Evolutionary conservation across 2,888 invertebrate genomes (phyloP), one percentile per base, ranked within the genome.

Genomic region (Microctonus aethiopoides): DNA sequence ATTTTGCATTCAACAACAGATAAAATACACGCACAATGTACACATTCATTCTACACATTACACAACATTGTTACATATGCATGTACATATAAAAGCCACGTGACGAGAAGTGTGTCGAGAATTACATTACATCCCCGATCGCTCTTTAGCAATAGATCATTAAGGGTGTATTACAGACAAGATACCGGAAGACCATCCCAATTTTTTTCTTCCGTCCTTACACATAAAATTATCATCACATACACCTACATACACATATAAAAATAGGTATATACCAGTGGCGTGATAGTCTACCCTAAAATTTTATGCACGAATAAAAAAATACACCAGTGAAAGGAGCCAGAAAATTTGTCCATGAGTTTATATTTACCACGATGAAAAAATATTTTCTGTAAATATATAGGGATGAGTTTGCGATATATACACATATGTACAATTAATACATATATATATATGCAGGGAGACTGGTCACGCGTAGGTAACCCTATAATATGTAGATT

Each of bases 401-500:
- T 29, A 29, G 7, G 29, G 7, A 29, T 29, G 29, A 29, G 29
- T 29, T 29, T 29, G 29, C 29, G 29, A 29, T 29, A 29, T 29
- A 29, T 29, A 7, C 7, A n/a, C 7, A 29, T 29, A 29, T 29
- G 29, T 20, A 52, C 4, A 52, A 7, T 4, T 7, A 16, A 46
- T 16, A 46, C 16, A 32, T 34, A 20, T 11, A 59, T 59, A 13
- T 34, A 20, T 11, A 59, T 59, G 13, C 11, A 29, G 73, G 78
- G 78, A 77, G 77, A 77, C 72, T 76, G 79, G 78, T 77, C 79
- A 80, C 78, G 80, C 82, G 81, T 81, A 80, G 79, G 78, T 82
- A 80, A 83, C 81, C 82, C 81, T 80, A 81, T 84, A 85, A 85
- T 86, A 86, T 86, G 85, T 82, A 86, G 84, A 86, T 86, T 84